Conservation (phyloP, 2,797 vertebrate species). For the Chelonia mydas region DNA sequence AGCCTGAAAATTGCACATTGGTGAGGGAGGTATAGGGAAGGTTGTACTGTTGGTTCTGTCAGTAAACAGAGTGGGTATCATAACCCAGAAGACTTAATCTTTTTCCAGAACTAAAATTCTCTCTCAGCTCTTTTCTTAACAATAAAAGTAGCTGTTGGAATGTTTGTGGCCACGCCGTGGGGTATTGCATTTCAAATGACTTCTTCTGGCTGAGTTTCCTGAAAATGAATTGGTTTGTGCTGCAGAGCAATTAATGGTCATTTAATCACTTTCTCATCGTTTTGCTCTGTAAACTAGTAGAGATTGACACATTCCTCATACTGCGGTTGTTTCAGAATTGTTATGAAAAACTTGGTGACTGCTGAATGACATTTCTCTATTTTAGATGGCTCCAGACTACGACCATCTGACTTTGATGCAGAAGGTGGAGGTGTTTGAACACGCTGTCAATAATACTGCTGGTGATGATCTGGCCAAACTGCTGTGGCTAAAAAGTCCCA, state of each 20-base stretch:
- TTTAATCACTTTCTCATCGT: not conserved
- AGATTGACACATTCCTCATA: not conserved
- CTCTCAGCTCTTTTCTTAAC: not conserved
- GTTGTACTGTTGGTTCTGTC: not conserved
- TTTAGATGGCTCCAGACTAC: conserved; percentile 98
- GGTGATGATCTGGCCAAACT: conserved; percentile 98
- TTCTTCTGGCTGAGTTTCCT: not conserved
- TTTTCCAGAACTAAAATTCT: not conserved
- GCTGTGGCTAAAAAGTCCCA: conserved; percentile 98
- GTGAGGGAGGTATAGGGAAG: not conserved
- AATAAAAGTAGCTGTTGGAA: not conserved
- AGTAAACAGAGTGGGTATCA: not conserved
- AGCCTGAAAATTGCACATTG: not conserved
- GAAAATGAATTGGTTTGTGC: not conserved
- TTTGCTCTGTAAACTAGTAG: not conserved
- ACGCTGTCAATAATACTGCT: conserved; percentile 97
- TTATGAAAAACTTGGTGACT: not conserved
- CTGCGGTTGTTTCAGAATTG: not conserved
- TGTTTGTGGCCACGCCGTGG: not conserved
- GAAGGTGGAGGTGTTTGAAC: conserved; percentile 99
- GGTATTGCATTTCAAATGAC: not conserved
- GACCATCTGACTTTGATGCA: conserved; percentile 99
- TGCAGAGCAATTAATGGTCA: not conserved
- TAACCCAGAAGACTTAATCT: not conserved
- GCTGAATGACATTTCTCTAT: conserved; percentile 7